phyloP scores from a whole-genome alignment of 2,113 vertebrate species.

The Epinephelus fuscoguttatus region DNA sequence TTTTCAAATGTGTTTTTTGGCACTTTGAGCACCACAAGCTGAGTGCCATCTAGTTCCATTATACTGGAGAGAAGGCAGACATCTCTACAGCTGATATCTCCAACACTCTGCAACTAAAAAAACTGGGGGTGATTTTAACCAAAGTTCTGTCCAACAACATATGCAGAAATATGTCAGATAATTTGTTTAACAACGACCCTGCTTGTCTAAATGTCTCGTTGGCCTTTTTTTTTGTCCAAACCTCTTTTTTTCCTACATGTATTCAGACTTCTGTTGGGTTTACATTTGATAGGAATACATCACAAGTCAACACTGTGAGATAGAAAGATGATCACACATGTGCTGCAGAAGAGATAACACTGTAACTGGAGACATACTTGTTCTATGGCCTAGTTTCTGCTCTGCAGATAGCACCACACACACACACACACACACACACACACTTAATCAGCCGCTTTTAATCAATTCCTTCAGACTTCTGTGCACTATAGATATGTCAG shows the following conservation, averaged over 20 bases:
- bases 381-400: constrained; percentile 58
- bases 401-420: neutral
- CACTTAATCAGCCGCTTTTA: constrained; percentile 3
- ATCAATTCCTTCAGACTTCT: neutral
- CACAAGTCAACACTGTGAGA: constrained; percentile 31
- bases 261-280: constrained; percentile 2
- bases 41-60: too few species aligned
- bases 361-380: constrained; percentile 69
- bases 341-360: constrained; percentile 47
- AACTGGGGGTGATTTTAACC: too few species aligned
- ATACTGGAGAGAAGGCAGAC: too few species aligned
- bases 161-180: neutral
- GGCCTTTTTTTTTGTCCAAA: neutral
- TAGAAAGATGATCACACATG: constrained; percentile 65
- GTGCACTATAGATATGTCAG: neutral
- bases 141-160: too few species aligned
- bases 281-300: neutral
- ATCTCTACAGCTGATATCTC: too few species aligned
- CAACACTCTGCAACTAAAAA: too few species aligned
- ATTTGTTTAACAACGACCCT: too few species aligned
- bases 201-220: too few species aligned
- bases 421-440: too few species aligned
- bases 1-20: too few species aligned
- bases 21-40: too few species aligned
- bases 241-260: neutral